Evolutionary conservation across 1,140 invertebrate genomes (phyloP).

Genomic region (Aphelenchoides besseyi): DNA sequence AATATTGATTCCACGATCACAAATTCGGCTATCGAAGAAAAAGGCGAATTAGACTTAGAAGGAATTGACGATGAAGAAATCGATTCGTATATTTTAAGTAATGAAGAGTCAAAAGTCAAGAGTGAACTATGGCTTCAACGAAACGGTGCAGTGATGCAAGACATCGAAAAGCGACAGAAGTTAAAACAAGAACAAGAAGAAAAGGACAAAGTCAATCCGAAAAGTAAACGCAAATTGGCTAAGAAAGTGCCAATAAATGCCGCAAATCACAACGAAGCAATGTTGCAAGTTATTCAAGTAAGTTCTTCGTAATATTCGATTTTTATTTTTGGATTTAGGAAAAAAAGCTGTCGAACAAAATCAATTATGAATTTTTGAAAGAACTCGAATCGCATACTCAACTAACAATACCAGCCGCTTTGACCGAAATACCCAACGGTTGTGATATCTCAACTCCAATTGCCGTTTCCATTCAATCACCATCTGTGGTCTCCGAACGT

Average conservation of each 20-base stretch:
- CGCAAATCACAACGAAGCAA: constrained; percentile 52
- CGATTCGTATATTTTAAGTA: constrained; percentile 56
- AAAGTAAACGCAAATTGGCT: constrained; percentile 32
- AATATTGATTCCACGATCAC: neutral
- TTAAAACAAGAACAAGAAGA: constrained; percentile 46
- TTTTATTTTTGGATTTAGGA: constrained; percentile 41
- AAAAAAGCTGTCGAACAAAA: constrained; percentile 90
- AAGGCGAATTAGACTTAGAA: constrained; percentile 49
- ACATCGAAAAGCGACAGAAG: constrained; percentile 49
- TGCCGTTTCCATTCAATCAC: neutral
- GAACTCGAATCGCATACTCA: constrained; percentile 36
- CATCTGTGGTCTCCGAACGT: neutral
- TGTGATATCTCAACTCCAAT: neutral
- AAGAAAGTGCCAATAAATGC: constrained; percentile 44
- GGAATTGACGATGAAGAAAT: constrained; percentile 61
- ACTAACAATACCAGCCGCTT: neutral
- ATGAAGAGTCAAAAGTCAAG: constrained; percentile 51
- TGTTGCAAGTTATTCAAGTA: constrained; percentile 59
- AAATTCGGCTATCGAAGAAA: constrained; percentile 10
- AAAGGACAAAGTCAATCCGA: constrained; percentile 28
- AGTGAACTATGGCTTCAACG: constrained; percentile 54
- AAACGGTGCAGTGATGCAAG: constrained; percentile 50
- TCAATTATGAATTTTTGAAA: constrained; percentile 93
- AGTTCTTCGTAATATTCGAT: constrained; percentile 27
- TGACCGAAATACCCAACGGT: neutral